Evolutionary conservation across 2,113 vertebrate genomes (phyloP), one percentile per base, ranked within the genome.

Genomic region (Scophthalmus maximus): DNA sequence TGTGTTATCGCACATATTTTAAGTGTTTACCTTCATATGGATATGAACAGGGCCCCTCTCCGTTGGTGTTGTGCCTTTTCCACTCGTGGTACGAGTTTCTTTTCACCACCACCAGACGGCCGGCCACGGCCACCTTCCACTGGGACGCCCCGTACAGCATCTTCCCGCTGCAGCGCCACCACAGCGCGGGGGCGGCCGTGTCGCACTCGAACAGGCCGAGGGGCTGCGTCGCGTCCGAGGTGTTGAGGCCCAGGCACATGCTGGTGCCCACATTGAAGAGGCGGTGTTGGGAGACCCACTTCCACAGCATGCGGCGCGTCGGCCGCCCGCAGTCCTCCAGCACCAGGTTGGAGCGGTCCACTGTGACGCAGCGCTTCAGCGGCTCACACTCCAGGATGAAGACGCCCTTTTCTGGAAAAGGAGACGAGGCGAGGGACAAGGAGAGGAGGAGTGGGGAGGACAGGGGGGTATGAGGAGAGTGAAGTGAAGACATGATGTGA

Each of bases 201-300:
- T 97, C 95, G 29, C 97, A 98, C 72, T 96, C 93, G 1, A 95
- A 95, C 44, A 94, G 87, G 12, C 88, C 82, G 5, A 98, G 79
- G 0, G 94, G 93, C 78, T 95, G 93, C 15, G 92, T 89, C 0
- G 78, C 40, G 25, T 90, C 79, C 0, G 88, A 95, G 25, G 93
- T 53, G 76, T 96, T 94, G 67, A 98, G 91, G 27, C 96, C 97
- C 0, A 99, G 93, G 55, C 97, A 99, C 36, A 76, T 81, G 26
- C 91, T 94, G 81, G 87, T 91, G 72, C 95, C 95, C 27, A 96
- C 10, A 61, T 98, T 97, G 87, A 95, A 98, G 23, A 99, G 96
- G 5, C 83, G 94, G 57, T 83, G 94, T 17, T 91, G 92, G 42
- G 97, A 96, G 2, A 95, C 96, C 97, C 97, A 98, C 90, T 97